Base-by-base conservation (phyloP, 2,113 vertebrate genomes). In the Colinus virginianus region DNA sequence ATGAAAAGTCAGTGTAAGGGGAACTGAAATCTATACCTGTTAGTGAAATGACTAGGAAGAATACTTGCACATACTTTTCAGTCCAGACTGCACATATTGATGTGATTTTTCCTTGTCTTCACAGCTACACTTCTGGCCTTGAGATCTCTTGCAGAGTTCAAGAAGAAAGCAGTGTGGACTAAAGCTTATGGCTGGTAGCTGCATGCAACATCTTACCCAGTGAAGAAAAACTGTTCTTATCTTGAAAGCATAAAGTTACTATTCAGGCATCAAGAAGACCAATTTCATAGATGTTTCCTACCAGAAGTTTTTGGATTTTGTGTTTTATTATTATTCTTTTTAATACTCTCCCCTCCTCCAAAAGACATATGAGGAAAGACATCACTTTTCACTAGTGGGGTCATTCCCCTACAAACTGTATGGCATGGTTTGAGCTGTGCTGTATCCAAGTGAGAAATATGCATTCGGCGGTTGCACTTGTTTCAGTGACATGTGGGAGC, bases 131-230 rank as follows among this genome's bases (percentile, higher is more conserved):
- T 99, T 64, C 75, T 99, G 87, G 97, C 98, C 51, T 95, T 99
- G 93, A 98, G 97, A 78, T 97, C 96, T 74, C 96, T 98, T 26
- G 63, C 98, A 6, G 99, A 99, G 91, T 99, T 99, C 96, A 98
- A 98, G 98, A 99, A 98, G 98, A 99, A 99, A 92, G 97, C 97
- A 0, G 96, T 99, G 25, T 99, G 99, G 99, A 99, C 98, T 88
- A 98, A 98, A 97, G 99, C 98, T 0, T 99, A 98, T 26, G 98
- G 98, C 42, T 99, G 99, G 98, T 98, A 98, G 93, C 63, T 90
- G 62, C 16, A 20, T 11, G 20, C 28, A 1, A 0, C 55, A 32
- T 72, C 77, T 80, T 72, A 70, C 4, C 38, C 59, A 63, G 6
- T 72, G 53, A 80, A 93, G 56, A 53, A 87, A 90, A 78, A 70